phyloP scores from a whole-genome alignment of 2,888 invertebrate genomes.

The Philonicus albiceps region DNA sequence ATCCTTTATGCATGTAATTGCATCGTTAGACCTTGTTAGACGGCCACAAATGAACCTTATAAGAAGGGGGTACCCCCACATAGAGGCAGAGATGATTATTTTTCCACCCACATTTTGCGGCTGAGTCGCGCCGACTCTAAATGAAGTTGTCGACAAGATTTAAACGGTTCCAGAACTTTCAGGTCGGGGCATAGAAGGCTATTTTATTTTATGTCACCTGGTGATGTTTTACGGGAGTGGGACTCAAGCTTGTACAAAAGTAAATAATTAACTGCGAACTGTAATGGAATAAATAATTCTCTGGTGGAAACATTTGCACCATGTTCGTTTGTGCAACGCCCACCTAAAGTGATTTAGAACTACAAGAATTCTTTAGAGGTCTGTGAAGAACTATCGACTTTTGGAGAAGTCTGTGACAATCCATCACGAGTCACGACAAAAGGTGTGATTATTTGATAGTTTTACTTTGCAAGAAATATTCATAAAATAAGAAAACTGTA shows the following conservation, averaged over 20 bases:
- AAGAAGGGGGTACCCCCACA: neutral
- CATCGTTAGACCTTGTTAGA: neutral
- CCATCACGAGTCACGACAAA: neutral
- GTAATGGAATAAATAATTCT: constrained; percentile 1
- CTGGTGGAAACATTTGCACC: neutral
- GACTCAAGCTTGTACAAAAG: neutral
- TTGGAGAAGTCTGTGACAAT: neutral
- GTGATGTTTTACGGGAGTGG: neutral
- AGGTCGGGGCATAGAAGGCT: neutral
- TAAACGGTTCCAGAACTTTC: neutral
- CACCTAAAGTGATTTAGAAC: neutral
- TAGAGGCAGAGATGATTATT: constrained; percentile 4
- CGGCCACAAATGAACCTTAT: neutral
- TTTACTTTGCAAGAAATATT: neutral
- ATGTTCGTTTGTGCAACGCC: neutral
- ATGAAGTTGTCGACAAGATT: constrained; percentile 14
- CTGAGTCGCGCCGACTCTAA: neutral
- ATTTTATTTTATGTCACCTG: neutral
- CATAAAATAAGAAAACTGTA: neutral
- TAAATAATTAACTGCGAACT: neutral
- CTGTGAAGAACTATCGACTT: neutral
- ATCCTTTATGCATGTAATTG: neutral
- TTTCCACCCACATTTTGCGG: neutral
- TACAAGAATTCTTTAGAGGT: neutral
- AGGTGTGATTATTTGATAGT: neutral